phyloP scores from a whole-genome alignment of 2,888 invertebrate genomes.

The Amorpha juglandis region DNA sequence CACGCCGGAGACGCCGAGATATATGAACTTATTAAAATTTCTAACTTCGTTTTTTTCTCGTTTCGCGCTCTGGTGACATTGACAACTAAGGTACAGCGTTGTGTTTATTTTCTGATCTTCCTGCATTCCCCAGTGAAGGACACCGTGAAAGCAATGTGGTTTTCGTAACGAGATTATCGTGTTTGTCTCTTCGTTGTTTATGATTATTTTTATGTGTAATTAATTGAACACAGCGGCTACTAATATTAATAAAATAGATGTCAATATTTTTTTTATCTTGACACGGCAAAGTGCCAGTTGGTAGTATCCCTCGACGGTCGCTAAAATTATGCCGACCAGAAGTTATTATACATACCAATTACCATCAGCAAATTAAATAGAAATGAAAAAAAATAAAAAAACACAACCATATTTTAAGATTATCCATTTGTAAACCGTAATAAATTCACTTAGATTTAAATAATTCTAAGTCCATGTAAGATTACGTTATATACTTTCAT shows the following conservation, averaged over 20 bases:
- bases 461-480: too few relatives aligned
- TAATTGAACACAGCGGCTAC: not conserved
- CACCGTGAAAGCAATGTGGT: conserved; percentile 15
- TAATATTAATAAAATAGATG: not conserved
- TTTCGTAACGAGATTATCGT: conserved; percentile 22
- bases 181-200: not conserved
- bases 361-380: too few relatives aligned
- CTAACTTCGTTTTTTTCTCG: conserved; percentile 65
- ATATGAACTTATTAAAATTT: conserved; percentile 82
- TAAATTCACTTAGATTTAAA: not conserved
- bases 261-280: not conserved
- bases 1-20: conserved; percentile 73
- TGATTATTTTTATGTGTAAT: not conserved
- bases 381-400: too few relatives aligned
- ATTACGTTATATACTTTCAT: not conserved
- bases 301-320: too few relatives aligned
- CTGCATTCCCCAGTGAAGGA: conserved; percentile 44
- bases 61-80: conserved; percentile 73
- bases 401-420: too few relatives aligned
- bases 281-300: too few relatives aligned
- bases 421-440: not conserved
- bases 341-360: too few relatives aligned
- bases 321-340: too few relatives aligned
- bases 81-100: conserved; percentile 52
- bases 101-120: conserved; percentile 51